A percentile compares a stretch with the other conserved stretches of the same genome.
Evolutionary conservation across 1,140 invertebrate genomes (phyloP).

Genomic region (Helicoverpa zea): DNA sequence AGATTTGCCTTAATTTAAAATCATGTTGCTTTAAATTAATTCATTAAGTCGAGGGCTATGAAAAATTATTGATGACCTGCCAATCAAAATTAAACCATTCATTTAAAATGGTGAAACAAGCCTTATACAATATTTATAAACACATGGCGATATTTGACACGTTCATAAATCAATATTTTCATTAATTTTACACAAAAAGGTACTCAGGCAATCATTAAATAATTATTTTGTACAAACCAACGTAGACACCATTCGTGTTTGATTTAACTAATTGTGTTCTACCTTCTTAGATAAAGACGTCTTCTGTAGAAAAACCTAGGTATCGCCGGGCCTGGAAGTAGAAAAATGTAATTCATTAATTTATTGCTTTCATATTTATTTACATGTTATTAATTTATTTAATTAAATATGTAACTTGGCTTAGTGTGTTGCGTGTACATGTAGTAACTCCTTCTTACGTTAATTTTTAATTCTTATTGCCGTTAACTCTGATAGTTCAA

Average conservation of each 20-base stretch:
- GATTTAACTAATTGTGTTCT: slow-evolving; percentile 30
- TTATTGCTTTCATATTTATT: no score
- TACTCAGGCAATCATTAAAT: slow-evolving; percentile 41
- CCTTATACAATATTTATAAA: slow-evolving; percentile 15
- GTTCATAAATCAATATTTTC: slow-evolving; percentile 26
- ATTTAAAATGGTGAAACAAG: slow-evolving; percentile 18
- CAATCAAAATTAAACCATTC: background rate
- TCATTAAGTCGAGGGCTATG: background rate
- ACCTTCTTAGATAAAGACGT: slow-evolving; percentile 67
- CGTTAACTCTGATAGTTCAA: no score
- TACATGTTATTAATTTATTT: no score
- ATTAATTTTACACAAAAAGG: slow-evolving; percentile 47
- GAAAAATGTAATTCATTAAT: slow-evolving; percentile 52
- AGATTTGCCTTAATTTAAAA: slow-evolving; percentile 30
- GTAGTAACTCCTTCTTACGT: no score
- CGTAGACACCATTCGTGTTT: slow-evolving; percentile 35
- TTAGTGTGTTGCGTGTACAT: no score
- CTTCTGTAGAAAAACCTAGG: slow-evolving; percentile 76
- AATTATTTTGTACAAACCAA: slow-evolving; percentile 47
- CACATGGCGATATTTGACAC: slow-evolving; percentile 28
- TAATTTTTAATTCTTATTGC: no score
- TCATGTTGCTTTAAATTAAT: background rate
- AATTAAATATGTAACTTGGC: no score
- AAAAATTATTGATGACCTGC: background rate
- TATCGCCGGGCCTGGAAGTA: slow-evolving; percentile 67